Percentiles rank a stretch among this genome's conserved stretches.
phyloP scores from a whole-genome alignment of 2,113 vertebrate species.

The Epinephelus fuscoguttatus region DNA sequence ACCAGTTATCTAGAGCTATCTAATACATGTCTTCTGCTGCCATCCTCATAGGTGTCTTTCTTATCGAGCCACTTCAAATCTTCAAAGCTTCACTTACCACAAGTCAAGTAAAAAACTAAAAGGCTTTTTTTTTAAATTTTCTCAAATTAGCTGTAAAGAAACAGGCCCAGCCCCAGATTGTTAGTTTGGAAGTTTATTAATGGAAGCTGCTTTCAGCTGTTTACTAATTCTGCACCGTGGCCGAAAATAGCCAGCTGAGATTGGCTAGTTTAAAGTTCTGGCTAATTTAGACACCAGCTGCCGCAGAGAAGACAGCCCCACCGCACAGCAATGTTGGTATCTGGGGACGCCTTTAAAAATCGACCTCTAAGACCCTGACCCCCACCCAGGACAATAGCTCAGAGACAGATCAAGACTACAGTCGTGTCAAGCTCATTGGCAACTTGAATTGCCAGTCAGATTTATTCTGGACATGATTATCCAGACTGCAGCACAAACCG shows the following conservation, averaged over 20 bases:
- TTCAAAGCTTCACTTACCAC: background rate
- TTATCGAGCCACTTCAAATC: background rate
- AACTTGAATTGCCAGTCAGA: background rate
- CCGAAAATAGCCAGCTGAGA: conserved; percentile 31
- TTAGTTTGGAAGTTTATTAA: background rate
- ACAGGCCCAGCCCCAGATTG: background rate
- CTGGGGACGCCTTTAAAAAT: conserved; percentile 19
- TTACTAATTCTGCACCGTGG: conserved; percentile 13
- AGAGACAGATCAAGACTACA: background rate
- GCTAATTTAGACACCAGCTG: conserved; percentile 48
- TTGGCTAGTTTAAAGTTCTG: conserved; percentile 38
- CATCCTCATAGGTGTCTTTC: background rate
- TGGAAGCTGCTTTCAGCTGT: conserved; percentile 31
- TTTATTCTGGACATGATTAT: background rate
- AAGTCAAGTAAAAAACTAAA: background rate
- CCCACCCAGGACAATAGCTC: background rate
- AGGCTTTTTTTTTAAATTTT: background rate
- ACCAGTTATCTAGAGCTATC: too few relatives aligned
- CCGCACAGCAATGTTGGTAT: conserved; percentile 1
- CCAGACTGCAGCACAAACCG: background rate
- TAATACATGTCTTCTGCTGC: background rate
- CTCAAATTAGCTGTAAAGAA: background rate
- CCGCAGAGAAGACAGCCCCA: conserved; percentile 1
- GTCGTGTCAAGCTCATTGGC: background rate
- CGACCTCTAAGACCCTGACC: background rate